These are phyloP conservation scores for Papilio elwesi DNA, from an alignment of 2,888 invertebrate genomes.

Conservation along the genomic window DNA sequence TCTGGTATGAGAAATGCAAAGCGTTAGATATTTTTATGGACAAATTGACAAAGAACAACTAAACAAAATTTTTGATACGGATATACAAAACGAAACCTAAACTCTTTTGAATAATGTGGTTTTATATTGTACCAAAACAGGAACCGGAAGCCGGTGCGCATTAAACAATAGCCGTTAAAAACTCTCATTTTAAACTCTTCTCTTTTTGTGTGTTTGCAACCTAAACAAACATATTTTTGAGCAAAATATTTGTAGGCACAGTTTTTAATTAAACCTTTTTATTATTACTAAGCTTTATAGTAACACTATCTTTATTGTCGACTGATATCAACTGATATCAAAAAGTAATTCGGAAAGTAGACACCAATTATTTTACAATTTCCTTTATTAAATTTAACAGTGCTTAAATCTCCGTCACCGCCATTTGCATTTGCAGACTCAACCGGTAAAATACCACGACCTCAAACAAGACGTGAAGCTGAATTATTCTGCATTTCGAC, in stretches of 20 bases:
- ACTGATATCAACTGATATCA: too few species aligned
- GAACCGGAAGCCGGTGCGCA: neutral
- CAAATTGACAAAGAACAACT: neutral
- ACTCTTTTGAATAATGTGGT: neutral
- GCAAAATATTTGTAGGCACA: neutral
- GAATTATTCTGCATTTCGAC: too few species aligned
- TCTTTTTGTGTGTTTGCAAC: neutral
- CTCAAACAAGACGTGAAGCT: too few species aligned
- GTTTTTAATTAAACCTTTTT: constrained; percentile 5
- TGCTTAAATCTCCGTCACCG: too few species aligned
- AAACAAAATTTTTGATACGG: neutral
- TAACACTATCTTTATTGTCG: too few species aligned
- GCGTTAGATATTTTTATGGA: too few species aligned
- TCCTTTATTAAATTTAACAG: too few species aligned
- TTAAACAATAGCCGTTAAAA: neutral
- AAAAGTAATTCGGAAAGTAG: too few species aligned
- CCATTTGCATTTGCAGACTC: too few species aligned
- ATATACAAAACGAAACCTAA: neutral
- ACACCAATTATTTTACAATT: too few species aligned
- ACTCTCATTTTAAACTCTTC: constrained; percentile 2
- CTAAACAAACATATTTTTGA: neutral
- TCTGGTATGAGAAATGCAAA: neutral
- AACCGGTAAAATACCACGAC: too few species aligned
- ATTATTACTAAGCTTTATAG: too few species aligned
- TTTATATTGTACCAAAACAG: neutral